Evolutionary conservation across 2,888 invertebrate genomes (phyloP), one percentile per base, ranked within the genome.

Genomic region (Dorcus hopei): DNA sequence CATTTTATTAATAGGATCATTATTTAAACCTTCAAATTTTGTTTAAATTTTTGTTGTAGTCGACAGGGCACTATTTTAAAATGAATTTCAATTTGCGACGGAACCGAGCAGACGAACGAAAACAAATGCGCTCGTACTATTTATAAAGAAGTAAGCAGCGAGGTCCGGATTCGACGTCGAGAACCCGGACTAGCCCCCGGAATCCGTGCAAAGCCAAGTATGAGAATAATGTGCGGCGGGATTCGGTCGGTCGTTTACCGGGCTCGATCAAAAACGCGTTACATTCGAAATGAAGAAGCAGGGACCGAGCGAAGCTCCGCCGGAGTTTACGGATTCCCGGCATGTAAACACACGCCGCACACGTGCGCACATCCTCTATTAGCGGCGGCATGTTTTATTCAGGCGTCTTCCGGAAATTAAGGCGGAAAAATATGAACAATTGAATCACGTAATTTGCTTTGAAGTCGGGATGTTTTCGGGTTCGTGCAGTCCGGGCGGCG

Each of bases 251-350:
- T 70, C 72, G 68, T 68, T 71, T 68, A 68, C 67, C 69, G 68
- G 68, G 71, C 74, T 75, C 74, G 75, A 75, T 76, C 76, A 76
- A 76, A 75, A 75, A 75, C 74, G 72, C 76, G 74, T 76, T 76
- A 74, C 72, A 74, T 73, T 72, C 73, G 73, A 74, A 74, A 75
- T 75, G 74, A 74, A 74, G 74, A 74, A 74, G 72, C 72, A 73
- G 68, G 68, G 65, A 70, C 68, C 66, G 71, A 68, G 65, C 68
- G 59, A 61, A 70, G 71, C 63, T 70, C 68, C 66, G 53, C 65
- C 58, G 65, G 68, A 70, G 68, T 70, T 70, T 72, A 63, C 59
- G 69, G 68, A 72, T 71, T 71, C 67, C 54, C 61, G 62, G 64
- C 68, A 63, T 65, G 64, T 56, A 62, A 51, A 54, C 61, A 51